A percentile compares a stretch with the other conserved stretches of the same genome.
Conservation (phyloP, 1,140 invertebrate genomes). For the Holcopasites calliopsidis region DNA sequence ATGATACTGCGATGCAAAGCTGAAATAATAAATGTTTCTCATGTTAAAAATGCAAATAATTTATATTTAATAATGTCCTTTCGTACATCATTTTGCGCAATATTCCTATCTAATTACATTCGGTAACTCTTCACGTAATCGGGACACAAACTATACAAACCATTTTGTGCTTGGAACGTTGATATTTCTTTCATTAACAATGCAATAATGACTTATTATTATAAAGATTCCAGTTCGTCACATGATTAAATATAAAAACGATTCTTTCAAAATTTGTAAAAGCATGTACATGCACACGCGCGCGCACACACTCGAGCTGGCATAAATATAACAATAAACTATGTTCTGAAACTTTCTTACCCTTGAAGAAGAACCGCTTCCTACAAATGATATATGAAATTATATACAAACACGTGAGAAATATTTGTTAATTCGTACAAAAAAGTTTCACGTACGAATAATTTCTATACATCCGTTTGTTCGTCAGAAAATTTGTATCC, state of each 20-base stretch:
- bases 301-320: background rate
- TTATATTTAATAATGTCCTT: constrained; percentile 3
- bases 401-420: too few species aligned
- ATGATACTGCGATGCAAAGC: too few species aligned
- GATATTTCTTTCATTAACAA: background rate
- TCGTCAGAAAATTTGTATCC: too few species aligned
- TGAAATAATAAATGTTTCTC: background rate
- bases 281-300: too few species aligned
- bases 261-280: background rate
- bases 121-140: constrained; percentile 9
- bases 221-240: background rate
- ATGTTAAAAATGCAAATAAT: background rate
- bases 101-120: background rate
- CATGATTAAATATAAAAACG: background rate
- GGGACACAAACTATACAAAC: background rate
- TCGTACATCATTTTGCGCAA: background rate
- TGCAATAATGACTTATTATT: background rate
- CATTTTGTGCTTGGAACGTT: background rate
- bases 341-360: background rate
- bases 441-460: too few species aligned
- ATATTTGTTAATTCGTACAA: too few species aligned
- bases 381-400: background rate
- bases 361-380: background rate
- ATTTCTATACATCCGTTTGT: too few species aligned
- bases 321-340: constrained; percentile 11